Conservation (phyloP, 2,888 invertebrate species). For the Tetrapedia diversipes region DNA sequence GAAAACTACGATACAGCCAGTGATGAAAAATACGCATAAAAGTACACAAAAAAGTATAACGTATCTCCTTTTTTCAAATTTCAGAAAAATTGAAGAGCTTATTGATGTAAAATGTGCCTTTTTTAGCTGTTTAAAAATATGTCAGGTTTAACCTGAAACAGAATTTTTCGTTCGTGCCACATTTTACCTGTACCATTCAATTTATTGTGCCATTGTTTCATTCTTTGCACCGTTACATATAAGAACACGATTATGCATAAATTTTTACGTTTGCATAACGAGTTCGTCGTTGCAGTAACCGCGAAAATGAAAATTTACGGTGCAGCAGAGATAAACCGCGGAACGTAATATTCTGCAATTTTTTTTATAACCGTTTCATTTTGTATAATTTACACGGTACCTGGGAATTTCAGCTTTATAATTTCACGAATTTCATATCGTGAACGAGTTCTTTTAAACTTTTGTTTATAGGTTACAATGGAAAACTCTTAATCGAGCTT, state of each 20-base stretch:
- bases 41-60: neutral
- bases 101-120: too few relatives aligned
- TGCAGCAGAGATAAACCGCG: neutral
- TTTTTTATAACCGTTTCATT: neutral
- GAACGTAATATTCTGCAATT: neutral
- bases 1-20: too few relatives aligned
- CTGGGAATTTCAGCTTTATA: neutral
- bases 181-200: too few relatives aligned
- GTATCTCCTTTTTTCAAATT: too few relatives aligned
- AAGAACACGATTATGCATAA: too few relatives aligned
- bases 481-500: neutral
- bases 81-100: too few relatives aligned
- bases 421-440: neutral
- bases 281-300: neutral
- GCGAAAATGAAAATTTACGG: constrained; percentile 10
- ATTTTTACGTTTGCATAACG: neutral
- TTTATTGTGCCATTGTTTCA: too few relatives aligned
- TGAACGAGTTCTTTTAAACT: too few relatives aligned
- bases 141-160: neutral
- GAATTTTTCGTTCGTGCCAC: neutral
- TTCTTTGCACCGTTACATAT: too few relatives aligned
- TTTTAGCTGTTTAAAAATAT: too few relatives aligned
- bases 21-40: neutral
- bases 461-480: too few relatives aligned
- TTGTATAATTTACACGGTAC: neutral